A percentile compares a stretch with the other conserved stretches of the same genome.
These are phyloP conservation scores for Pinctada fucata DNA, from an alignment of 2,888 invertebrate genomes.

Conservation along the genomic window DNA sequence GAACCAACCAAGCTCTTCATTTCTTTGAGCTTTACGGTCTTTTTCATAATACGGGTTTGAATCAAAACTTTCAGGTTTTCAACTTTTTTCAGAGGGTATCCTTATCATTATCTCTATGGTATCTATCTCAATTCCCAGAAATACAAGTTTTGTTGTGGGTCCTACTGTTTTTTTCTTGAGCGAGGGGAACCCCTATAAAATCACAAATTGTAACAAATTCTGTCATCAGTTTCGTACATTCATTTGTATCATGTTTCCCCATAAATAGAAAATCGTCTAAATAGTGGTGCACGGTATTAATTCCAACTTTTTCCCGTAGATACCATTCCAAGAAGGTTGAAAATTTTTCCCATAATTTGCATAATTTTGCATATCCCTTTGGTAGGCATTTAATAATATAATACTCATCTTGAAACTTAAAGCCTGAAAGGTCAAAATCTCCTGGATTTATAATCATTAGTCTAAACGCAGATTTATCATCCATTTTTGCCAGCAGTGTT, in stretches of 20 bases:
- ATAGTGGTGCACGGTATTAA: not conserved
- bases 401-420: not conserved
- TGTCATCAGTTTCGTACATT: not conserved
- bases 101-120: not conserved
- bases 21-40: not conserved
- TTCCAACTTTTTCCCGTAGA: not conserved
- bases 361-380: slow-evolving; percentile 8
- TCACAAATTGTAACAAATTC: not conserved
- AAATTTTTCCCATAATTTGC: slow-evolving; percentile 20
- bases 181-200: not conserved
- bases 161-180: slow-evolving; percentile 7
- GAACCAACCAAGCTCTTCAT: not conserved
- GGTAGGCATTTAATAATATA: not conserved
- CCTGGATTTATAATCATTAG: slow-evolving; percentile 13
- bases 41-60: not conserved
- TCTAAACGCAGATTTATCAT: slow-evolving; percentile 17
- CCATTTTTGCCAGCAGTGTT: slow-evolving; percentile 6
- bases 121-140: slow-evolving; percentile 14
- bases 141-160: slow-evolving; percentile 2
- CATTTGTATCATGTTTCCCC: not conserved
- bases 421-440: slow-evolving; percentile 23
- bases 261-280: slow-evolving; percentile 15
- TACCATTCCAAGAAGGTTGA: not conserved
- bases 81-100: not conserved
- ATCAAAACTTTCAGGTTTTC: too few relatives aligned